Evolutionary conservation across 2,888 invertebrate genomes (phyloP), one percentile per base, ranked within the genome.

Genomic region (Junonia oenone): DNA sequence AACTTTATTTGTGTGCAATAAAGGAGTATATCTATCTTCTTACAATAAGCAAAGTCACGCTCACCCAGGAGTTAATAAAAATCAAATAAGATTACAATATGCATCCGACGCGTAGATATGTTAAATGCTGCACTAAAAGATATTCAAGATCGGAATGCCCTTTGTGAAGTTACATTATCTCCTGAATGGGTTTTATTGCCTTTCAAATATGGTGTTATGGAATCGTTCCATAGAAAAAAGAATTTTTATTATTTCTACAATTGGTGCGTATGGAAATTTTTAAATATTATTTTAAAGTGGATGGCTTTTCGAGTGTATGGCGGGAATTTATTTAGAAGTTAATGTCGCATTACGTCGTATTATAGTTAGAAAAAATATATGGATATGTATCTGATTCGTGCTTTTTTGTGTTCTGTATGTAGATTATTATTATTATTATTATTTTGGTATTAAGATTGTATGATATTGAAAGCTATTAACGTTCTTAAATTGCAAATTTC

Each of bases 61-160:
- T 6, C 22, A 26, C 4, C n/a, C 8, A 11, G 43, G 22, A 43
- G 43, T 43, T 13, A 26, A 17, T 5, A 2, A 26, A 6, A 13
- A 8, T 22, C 22, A 26, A 43, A 22, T 43, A 43, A 43, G 22
- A 26, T 59, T 58, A 59, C 63, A 50, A 57, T 57, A 58, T 56
- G 56, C 31, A 63, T 63, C 62, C 62, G 61, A 62, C 51, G 57
- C 59, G 56, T 55, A 58, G 64, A 63, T 63, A 64, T 63, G 64
- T 64, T 67, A 67, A 66, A 62, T 59, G 64, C 58, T 55, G 57
- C 57, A 58, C 58, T 56, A 56, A 67, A 58, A 53, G 59, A 48
- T 61, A 59, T 61, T 55, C 51, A 53, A 54, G 48, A 56, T 53
- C 40, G 50, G 56, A 51, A 63, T 57, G 54, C 48, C 52, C 58